Percentiles rank a stretch among this genome's conserved stretches.
Conservation (phyloP, 2,888 invertebrate genomes). For the Eueremaeus valkanovi region DNA sequence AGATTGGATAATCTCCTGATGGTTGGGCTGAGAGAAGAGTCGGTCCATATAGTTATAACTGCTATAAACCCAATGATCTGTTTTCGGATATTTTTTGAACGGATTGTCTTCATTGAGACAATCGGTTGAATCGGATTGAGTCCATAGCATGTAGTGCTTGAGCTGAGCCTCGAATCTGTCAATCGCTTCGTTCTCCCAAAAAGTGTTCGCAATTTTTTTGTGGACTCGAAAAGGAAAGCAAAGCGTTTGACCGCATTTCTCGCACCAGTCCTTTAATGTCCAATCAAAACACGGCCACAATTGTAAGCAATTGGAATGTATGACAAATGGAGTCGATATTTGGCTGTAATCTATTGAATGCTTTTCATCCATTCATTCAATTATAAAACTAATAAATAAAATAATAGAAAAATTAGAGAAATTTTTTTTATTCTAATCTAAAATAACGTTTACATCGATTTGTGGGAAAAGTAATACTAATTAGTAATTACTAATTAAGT, state of each 20-base stretch:
- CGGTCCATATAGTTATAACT: constrained; percentile 45
- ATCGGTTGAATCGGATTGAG: background rate
- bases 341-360: background rate
- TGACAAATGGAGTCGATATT: constrained; percentile 17
- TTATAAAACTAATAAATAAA: background rate
- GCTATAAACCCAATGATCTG: constrained; percentile 44
- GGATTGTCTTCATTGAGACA: constrained; percentile 35
- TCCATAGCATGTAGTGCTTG: constrained; percentile 42
- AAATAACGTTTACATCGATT: too few species aligned
- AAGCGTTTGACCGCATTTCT: constrained; percentile 13
- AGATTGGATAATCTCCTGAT: constrained; percentile 38
- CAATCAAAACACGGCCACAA: constrained; percentile 40
- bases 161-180: constrained; percentile 36
- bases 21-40: constrained; percentile 20
- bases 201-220: background rate
- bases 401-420: too few species aligned
- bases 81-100: constrained; percentile 38
- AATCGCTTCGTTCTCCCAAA: constrained; percentile 41
- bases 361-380: constrained; percentile 8
- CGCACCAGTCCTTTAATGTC: constrained; percentile 38
- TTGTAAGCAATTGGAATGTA: background rate
- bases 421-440: too few species aligned
- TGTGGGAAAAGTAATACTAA: too few species aligned
- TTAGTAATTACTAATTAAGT: too few species aligned
- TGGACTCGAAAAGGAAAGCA: constrained; percentile 39